Evolutionary conservation across 2,888 invertebrate genomes (phyloP).

Genomic region (Tetragonula carbonaria): DNA sequence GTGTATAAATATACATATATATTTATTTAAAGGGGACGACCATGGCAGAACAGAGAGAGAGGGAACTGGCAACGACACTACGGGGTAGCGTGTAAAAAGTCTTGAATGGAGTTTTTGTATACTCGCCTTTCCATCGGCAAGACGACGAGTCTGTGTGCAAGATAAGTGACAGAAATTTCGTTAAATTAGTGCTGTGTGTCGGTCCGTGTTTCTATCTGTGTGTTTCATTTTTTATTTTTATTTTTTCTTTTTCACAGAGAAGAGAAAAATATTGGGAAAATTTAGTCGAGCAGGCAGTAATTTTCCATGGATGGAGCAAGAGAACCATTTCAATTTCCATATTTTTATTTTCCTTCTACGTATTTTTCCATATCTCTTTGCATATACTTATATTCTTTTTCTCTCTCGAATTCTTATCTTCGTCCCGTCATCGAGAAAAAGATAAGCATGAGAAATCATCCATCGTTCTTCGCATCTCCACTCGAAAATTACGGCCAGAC

Average conservation of each 20-base stretch:
- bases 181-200: constrained; percentile 75
- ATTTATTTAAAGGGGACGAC: constrained; percentile 27
- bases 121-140: constrained; percentile 83
- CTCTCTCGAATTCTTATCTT: no score
- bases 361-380: no score
- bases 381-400: no score
- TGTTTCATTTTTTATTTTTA: not conserved
- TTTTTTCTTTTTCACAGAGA: not conserved
- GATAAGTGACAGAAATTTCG: constrained; percentile 77
- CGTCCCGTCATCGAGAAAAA: no score
- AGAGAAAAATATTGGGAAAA: constrained; percentile 12
- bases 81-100: constrained; percentile 51
- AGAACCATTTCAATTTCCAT: no score
- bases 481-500: constrained; percentile 3
- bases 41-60: constrained; percentile 47
- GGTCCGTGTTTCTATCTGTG: constrained; percentile 57
- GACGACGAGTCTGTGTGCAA: constrained; percentile 82
- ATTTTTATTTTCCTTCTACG: no score
- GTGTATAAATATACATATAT: not conserved
- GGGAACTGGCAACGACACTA: constrained; percentile 48
- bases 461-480: not conserved
- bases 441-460: not conserved
- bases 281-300: not conserved
- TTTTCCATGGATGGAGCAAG: not conserved
- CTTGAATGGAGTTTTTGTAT: constrained; percentile 68